Evolutionary conservation across 2,797 vertebrate genomes (phyloP).

Genomic region (Sebastes hopkinsi): DNA sequence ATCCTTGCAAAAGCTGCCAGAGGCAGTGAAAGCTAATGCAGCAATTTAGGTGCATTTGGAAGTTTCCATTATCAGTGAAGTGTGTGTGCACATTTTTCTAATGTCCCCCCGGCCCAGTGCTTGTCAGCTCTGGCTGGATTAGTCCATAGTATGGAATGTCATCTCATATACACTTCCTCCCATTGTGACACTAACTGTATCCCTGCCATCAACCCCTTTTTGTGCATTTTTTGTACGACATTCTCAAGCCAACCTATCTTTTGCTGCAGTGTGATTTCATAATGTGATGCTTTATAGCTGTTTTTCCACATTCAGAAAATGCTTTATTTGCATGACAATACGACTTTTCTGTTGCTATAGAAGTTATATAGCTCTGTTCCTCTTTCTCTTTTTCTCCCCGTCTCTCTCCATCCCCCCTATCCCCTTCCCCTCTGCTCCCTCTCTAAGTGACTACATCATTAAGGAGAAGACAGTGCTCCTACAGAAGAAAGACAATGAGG

Average conservation of each 20-base stretch:
- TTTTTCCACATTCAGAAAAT: slow-evolving; percentile 54
- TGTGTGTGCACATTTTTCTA: slow-evolving; percentile 61
- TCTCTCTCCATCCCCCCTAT: slow-evolving; percentile 10
- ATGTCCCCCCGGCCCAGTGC: slow-evolving; percentile 32
- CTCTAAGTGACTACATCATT: slow-evolving; percentile 94
- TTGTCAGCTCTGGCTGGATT: slow-evolving; percentile 57
- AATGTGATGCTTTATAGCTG: slow-evolving; percentile 63
- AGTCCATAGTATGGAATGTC: slow-evolving; percentile 42
- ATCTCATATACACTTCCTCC: slow-evolving; percentile 51
- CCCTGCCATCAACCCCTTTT: slow-evolving; percentile 56
- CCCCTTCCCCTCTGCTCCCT: slow-evolving; percentile 22
- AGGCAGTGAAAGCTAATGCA: slow-evolving; percentile 58
- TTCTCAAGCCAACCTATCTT: slow-evolving; percentile 53
- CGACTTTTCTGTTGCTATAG: slow-evolving; percentile 34
- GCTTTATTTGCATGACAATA: slow-evolving; percentile 69
- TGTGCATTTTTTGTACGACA: slow-evolving; percentile 59
- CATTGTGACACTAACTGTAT: slow-evolving; percentile 60
- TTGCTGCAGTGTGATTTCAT: slow-evolving; percentile 73
- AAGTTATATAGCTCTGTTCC: slow-evolving; percentile 40
- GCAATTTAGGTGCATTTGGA: slow-evolving; percentile 65
- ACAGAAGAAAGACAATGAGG: slow-evolving; percentile 97
- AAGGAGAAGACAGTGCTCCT: slow-evolving; percentile 96
- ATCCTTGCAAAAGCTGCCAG: slow-evolving; percentile 54
- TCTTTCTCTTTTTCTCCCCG: slow-evolving; percentile 4
- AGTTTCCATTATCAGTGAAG: slow-evolving; percentile 59